These are phyloP conservation scores for Bursaphelenchus okinawaensis DNA, from an alignment of 2,888 invertebrate species.

Conservation along the genomic window DNA sequence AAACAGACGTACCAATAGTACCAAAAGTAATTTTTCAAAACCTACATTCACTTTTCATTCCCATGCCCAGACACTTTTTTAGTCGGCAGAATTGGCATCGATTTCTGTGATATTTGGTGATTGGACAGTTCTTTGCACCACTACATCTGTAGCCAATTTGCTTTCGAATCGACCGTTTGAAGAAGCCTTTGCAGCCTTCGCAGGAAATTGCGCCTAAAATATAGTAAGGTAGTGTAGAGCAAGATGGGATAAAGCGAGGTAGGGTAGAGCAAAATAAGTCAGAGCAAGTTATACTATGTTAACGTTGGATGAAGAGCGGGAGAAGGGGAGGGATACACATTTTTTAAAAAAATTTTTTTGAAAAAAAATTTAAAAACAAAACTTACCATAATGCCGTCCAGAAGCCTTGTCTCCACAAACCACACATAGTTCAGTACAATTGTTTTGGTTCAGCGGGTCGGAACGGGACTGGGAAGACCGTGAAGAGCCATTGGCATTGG, in stretches of 20 bases:
- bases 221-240: neutral
- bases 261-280: neutral
- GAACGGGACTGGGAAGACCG: neutral
- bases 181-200: slow-evolving; percentile 79
- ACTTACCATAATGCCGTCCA: slow-evolving; percentile 50
- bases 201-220: slow-evolving; percentile 21
- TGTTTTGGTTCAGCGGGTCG: slow-evolving; percentile 3
- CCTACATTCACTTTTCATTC: slow-evolving; percentile 98
- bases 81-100: slow-evolving; percentile 95
- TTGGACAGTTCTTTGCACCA: slow-evolving; percentile 90
- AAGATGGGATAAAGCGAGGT: neutral
- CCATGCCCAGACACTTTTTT: slow-evolving; percentile 92
- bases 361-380: slow-evolving; percentile 31
- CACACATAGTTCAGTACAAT: slow-evolving; percentile 43
- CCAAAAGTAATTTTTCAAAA: no score
- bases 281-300: no score
- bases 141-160: slow-evolving; percentile 81
- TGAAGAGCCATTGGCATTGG: neutral
- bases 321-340: no score
- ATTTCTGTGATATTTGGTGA: slow-evolving; percentile 95
- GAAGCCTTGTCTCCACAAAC: slow-evolving; percentile 52
- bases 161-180: slow-evolving; percentile 92
- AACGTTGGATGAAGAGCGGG: no score
- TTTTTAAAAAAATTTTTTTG: no score
- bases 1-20: no score